These are phyloP conservation scores for Pristionchus arcanus DNA, from an alignment of 2,888 invertebrate species.

Conservation along the genomic window DNA sequence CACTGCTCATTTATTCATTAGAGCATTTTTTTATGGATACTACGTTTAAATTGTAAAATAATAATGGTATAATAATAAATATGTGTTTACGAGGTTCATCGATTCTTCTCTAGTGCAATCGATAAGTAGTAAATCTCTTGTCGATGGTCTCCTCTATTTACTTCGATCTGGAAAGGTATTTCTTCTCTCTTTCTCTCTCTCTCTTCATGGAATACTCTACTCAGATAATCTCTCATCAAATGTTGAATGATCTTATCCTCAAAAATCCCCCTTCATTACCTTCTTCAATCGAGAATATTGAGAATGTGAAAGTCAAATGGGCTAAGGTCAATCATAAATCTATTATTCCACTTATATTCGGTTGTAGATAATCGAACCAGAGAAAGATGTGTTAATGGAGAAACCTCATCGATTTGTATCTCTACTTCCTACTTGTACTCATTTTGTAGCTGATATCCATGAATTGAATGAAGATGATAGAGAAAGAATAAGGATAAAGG, in stretches of 20 bases:
- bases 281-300: neutral
- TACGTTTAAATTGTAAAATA: no score
- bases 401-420: slow-evolving; percentile 68
- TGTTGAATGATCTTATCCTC: neutral
- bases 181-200: neutral
- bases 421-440: slow-evolving; percentile 71
- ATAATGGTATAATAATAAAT: neutral
- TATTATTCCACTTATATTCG: neutral
- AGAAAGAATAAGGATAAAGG: slow-evolving; percentile 66
- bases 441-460: slow-evolving; percentile 64
- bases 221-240: neutral
- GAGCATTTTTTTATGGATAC: neutral
- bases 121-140: neutral
- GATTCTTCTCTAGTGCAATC: neutral
- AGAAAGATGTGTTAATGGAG: slow-evolving; percentile 67
- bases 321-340: neutral
- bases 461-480: slow-evolving; percentile 67
- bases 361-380: slow-evolving; percentile 67
- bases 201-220: neutral
- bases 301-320: slow-evolving; percentile 34
- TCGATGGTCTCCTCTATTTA: neutral
- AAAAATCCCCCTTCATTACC: slow-evolving; percentile 28
- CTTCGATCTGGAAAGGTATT: slow-evolving; percentile 24
- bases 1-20: neutral
- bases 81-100: neutral